Evolutionary conservation across 92 coral and sea anemone genomes (phyloP), one percentile per base, ranked within the genome.

Genomic region (Desmophyllum pertusum): DNA sequence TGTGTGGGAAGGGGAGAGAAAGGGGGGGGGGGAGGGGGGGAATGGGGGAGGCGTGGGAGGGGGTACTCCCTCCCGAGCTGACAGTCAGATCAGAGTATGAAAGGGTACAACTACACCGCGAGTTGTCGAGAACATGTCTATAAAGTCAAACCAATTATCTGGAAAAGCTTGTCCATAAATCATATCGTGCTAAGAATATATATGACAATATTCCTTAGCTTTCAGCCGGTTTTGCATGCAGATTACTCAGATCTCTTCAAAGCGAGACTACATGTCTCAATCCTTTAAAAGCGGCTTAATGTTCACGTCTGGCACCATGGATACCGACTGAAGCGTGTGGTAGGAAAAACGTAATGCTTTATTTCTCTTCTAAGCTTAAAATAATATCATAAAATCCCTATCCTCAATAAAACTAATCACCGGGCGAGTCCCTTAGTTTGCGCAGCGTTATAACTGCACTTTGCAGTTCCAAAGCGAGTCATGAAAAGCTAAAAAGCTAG

Each of bases 341-440:
- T 66, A 66, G 17, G 71, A 67, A 33, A 67, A 67, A 67, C 43
- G 18, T 15, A 37, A 67, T 33, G 43, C 42, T 67, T 67, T 67
- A 67, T 67, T 67, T 33, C 10, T 67, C 42, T 66, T 21, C 10
- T 19, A 67, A 38, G 40, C 42, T 33, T 14, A 18, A 38, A 37
- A 67, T 38, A 37, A 19, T 67, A 67, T 36, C 42, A 35, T n/a
- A n/a, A n/a, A 67, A 67, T 35, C 10, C 42, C 73, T 33, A 35
- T 30, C 4, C 73, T 67, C 29, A 67, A 15, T 37, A 27, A 25
- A 25, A 67, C 45, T 17, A 35, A 67, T 36, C 17, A 10, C 8
- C 25, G 11, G 42, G 42, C 25, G 42, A 35, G 3, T 37, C 8
- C 36, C n/a, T 36, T 5, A 67, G 40, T 67, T 33, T 67, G 73